Evolutionary conservation across 1,140 invertebrate genomes (phyloP).

Genomic region (Drosophila micromelanica): DNA sequence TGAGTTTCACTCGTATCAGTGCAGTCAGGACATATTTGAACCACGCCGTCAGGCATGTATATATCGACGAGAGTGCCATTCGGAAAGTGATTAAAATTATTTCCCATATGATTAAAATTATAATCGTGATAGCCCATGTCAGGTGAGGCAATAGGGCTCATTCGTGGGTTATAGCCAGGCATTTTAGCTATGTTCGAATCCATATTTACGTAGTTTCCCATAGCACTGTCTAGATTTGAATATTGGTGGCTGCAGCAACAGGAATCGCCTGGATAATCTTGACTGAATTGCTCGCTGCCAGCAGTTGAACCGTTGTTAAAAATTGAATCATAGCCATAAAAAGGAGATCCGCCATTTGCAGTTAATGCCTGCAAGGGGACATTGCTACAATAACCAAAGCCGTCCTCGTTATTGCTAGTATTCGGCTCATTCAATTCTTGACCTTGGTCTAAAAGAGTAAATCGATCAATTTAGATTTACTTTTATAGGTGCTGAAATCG

Average conservation of each 20-base stretch:
- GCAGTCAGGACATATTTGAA: neutral
- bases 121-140: neutral
- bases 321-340: neutral
- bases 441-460: neutral
- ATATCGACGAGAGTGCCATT: neutral
- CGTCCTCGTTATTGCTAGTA: too few relatives aligned
- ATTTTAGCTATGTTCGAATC: neutral
- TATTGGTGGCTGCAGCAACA: neutral
- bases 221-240: neutral
- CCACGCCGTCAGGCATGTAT: neutral
- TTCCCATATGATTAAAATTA: neutral
- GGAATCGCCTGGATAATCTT: neutral
- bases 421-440: neutral
- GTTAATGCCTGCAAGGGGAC: neutral
- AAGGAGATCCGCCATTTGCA: neutral
- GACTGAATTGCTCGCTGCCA: neutral
- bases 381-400: neutral
- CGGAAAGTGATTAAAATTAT: constrained; percentile 8
- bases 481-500: neutral
- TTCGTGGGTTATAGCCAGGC: neutral
- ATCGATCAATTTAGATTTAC: neutral
- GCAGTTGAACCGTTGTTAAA: neutral
- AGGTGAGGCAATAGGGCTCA: neutral
- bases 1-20: neutral
- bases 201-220: neutral